Evolutionary conservation across 2,797 vertebrate genomes (phyloP).

Genomic region (Morus bassanus): DNA sequence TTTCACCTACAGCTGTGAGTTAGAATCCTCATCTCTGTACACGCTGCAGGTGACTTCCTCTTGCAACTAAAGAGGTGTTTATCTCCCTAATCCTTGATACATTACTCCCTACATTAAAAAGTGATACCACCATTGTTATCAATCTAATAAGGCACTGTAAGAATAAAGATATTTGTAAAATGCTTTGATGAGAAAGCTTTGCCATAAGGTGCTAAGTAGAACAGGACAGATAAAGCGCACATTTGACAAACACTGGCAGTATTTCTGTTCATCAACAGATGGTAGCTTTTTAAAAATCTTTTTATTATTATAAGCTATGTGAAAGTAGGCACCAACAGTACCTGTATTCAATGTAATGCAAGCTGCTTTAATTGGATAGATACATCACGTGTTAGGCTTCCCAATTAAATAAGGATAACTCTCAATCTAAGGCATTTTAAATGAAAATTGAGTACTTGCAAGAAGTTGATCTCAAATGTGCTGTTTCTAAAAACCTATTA

Average conservation of each 20-base stretch:
- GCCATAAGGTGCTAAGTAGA: constrained; percentile 63
- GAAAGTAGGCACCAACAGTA: constrained; percentile 19
- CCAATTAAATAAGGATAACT: neutral
- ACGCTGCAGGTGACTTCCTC: neutral
- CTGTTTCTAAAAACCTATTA: neutral
- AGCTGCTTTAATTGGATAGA: neutral
- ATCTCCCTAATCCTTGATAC: neutral
- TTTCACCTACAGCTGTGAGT: neutral
- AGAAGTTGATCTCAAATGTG: neutral
- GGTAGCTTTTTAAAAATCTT: neutral
- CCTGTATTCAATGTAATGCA: constrained; percentile 11
- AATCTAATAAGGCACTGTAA: neutral
- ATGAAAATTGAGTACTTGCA: neutral
- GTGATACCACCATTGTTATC: neutral
- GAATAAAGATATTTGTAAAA: constrained; percentile 34
- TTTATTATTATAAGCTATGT: constrained; percentile 7
- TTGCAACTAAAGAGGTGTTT: neutral
- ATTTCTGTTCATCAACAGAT: constrained; percentile 56
- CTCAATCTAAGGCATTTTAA: neutral
- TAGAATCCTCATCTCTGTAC: neutral
- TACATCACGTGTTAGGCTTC: neutral
- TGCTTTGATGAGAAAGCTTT: constrained; percentile 31
- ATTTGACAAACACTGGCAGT: constrained; percentile 65
- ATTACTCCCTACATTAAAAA: neutral
- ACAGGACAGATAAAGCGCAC: constrained; percentile 62